phyloP scores from a whole-genome alignment of 2,797 vertebrate species.

The Valencia hispanica region DNA sequence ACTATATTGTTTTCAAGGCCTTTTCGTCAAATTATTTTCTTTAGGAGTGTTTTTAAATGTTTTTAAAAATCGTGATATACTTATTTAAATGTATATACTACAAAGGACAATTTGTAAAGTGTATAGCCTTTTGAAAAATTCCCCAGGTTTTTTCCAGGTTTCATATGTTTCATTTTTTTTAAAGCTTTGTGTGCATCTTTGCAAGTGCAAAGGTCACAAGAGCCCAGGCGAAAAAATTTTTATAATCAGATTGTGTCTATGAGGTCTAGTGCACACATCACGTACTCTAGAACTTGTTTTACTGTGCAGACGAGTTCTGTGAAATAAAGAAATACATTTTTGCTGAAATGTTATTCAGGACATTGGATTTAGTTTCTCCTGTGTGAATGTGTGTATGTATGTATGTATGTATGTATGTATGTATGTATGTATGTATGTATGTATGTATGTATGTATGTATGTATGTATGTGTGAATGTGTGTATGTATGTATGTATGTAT shows the following conservation, averaged over 20 bases:
- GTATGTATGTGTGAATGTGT: neutral
- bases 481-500: too few relatives aligned
- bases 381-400: neutral
- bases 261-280: neutral
- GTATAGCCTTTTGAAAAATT: neutral
- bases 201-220: neutral
- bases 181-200: neutral
- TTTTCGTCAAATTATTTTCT: neutral
- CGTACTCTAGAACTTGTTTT: neutral
- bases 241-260: neutral
- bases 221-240: neutral
- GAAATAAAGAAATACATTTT: neutral
- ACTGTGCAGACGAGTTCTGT: constrained; percentile 1
- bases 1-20: neutral
- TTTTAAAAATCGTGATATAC: neutral
- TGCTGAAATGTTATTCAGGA: neutral
- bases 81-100: neutral
- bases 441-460: neutral
- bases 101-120: neutral
- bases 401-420: too few relatives aligned
- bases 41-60: neutral
- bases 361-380: neutral
- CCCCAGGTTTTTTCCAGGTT: neutral
- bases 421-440: neutral
- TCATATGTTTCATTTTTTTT: neutral